phyloP scores from a whole-genome alignment of 2,113 vertebrate species.

The Sorex fumeus region DNA sequence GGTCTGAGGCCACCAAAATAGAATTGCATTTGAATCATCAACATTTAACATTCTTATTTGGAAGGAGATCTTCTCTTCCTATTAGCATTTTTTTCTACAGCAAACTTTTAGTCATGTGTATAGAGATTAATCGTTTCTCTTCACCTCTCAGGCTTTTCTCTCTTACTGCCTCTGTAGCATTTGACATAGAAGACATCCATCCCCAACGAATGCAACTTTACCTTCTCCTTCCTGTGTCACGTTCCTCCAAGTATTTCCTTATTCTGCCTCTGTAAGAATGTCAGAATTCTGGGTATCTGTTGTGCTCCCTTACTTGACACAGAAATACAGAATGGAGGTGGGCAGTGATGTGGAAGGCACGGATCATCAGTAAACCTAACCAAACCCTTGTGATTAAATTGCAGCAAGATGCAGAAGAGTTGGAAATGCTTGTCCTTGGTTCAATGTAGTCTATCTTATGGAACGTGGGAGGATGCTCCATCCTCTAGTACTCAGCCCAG shows the following conservation, averaged over 20 bases:
- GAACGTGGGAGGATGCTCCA: too few species aligned
- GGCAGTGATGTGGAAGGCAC: neutral
- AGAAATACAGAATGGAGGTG: neutral
- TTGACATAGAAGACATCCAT: neutral
- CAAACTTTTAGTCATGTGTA: conserved; percentile 32
- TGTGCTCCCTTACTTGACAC: neutral
- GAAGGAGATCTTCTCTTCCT: conserved; percentile 32
- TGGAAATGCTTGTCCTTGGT: too few species aligned
- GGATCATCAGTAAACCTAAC: neutral
- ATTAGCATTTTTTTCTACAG: conserved; percentile 37
- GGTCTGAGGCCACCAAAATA: too few species aligned
- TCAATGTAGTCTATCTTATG: too few species aligned
- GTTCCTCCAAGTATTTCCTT: neutral
- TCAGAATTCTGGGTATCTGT: neutral
- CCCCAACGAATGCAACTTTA: too few species aligned
- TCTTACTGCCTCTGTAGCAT: neutral
- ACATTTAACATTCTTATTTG: conserved; percentile 49
- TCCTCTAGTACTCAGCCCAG: too few species aligned
- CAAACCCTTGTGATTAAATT: too few species aligned
- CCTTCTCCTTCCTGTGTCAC: neutral
- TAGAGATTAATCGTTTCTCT: conserved; percentile 1
- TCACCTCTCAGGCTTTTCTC: neutral
- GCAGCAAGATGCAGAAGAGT: too few species aligned
- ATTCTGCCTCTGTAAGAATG: conserved; percentile 8
- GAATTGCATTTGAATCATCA: conserved; percentile 56